Conservation (phyloP, 2,113 vertebrate species). For the Psilopogon haemacephalus region DNA sequence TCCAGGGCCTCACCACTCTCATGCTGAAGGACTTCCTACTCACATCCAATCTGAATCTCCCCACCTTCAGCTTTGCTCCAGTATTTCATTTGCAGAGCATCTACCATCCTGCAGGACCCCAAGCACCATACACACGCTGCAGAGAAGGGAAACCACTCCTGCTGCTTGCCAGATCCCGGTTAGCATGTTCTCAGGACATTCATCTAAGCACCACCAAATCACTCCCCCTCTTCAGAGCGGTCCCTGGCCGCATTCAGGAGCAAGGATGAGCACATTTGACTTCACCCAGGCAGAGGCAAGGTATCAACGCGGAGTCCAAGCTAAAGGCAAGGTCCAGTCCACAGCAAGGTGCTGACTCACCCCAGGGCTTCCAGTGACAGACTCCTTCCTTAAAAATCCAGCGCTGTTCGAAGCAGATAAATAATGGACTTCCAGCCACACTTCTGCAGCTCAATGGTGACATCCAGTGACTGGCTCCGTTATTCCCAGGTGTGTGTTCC, state of each 20-base stretch:
- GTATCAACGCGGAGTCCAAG: accelerated
- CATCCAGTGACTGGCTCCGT: constrained; percentile 78
- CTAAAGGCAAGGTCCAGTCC: not conserved
- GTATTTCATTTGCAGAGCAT: not conserved
- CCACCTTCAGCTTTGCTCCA: no score
- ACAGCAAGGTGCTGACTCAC: not conserved
- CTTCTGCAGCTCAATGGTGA: constrained; percentile 81
- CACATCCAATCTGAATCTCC: no score
- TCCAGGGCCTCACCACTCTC: no score
- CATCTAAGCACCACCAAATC: not conserved
- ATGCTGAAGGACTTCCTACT: no score
- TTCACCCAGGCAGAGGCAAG: not conserved
- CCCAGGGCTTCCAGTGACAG: not conserved
- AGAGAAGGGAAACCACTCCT: not conserved
- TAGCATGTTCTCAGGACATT: not conserved
- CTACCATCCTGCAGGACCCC: not conserved
- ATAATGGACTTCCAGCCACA: not conserved
- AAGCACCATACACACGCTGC: accelerated
- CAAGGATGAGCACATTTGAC: not conserved
- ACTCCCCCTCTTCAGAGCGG: accelerated
- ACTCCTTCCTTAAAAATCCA: not conserved
- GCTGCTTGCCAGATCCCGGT: not conserved
- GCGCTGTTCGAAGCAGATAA: constrained; percentile 4
- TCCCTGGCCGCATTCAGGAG: not conserved
- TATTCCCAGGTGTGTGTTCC: constrained; percentile 69